Evolutionary conservation across 2,113 vertebrate species (phyloP).

Genomic region (Mus spicilegus): DNA sequence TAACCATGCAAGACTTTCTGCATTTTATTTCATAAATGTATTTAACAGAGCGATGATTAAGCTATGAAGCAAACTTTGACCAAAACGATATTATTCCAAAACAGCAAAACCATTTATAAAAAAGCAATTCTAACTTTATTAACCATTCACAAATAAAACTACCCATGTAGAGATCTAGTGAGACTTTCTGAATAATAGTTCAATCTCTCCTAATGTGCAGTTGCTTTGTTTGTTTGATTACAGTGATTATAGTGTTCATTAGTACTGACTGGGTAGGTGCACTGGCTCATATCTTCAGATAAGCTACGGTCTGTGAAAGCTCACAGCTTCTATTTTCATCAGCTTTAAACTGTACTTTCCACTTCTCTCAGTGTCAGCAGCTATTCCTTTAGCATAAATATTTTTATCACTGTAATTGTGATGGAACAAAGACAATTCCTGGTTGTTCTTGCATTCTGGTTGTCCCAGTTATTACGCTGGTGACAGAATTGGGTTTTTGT

Average conservation of each 20-base stretch:
- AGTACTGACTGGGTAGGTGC: conserved; percentile 81
- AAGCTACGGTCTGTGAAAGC: conserved; percentile 68
- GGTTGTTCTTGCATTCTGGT: conserved; percentile 37
- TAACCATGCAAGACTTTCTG: neutral
- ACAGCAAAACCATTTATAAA: conserved; percentile 44
- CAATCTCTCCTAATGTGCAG: conserved; percentile 77
- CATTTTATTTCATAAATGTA: neutral
- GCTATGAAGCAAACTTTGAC: neutral
- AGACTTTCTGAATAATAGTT: conserved; percentile 81
- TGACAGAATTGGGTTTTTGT: conserved; percentile 73
- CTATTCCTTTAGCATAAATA: conserved; percentile 66
- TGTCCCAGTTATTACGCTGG: conserved; percentile 63
- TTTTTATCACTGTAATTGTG: conserved; percentile 73
- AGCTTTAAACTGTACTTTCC: conserved; percentile 60
- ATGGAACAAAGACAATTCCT: conserved; percentile 69
- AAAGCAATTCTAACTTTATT: conserved; percentile 68
- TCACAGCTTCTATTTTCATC: conserved; percentile 68
- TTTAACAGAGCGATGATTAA: neutral
- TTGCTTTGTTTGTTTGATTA: conserved; percentile 86
- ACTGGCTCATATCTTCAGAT: conserved; percentile 76
- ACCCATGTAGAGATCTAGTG: conserved; percentile 69
- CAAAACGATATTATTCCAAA: conserved; percentile 8
- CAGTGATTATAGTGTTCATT: conserved; percentile 84
- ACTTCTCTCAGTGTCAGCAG: conserved; percentile 64
- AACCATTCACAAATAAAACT: conserved; percentile 80